These are phyloP conservation scores for Natator depressus DNA, from an alignment of 2,113 vertebrate genomes.

Conservation along the genomic window DNA sequence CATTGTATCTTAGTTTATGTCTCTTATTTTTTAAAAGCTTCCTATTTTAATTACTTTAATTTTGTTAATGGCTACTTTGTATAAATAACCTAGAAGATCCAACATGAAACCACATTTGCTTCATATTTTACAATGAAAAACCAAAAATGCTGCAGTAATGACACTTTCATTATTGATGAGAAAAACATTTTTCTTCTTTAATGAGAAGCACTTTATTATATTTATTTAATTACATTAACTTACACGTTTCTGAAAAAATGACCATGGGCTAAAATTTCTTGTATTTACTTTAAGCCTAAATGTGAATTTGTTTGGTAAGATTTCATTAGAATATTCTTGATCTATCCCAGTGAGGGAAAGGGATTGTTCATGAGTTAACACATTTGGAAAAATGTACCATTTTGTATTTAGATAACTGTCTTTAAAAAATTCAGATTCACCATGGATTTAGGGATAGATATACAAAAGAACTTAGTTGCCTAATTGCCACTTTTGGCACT, in stretches of 20 bases:
- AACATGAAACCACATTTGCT: neutral
- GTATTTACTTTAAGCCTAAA: neutral
- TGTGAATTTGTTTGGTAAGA: neutral
- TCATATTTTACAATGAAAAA: neutral
- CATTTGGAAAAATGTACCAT: neutral
- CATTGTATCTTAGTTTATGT: neutral
- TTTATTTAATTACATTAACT: neutral
- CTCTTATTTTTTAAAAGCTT: neutral
- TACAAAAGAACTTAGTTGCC: no score
- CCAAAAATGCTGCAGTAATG: fast-evolving
- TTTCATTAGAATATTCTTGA: neutral
- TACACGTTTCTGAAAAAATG: neutral
- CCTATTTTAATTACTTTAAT: neutral
- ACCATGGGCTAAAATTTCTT: neutral
- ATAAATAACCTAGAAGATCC: neutral
- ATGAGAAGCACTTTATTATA: neutral
- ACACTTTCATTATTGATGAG: neutral
- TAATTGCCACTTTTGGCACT: no score
- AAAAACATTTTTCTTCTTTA: neutral
- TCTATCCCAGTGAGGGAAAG: neutral
- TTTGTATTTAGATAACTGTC: neutral
- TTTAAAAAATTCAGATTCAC: neutral
- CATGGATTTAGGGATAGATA: neutral
- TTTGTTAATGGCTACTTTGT: neutral
- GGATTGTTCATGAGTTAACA: fast-evolving